Evolutionary conservation across 2,113 vertebrate species (phyloP).

Genomic region (Oriolus oriolus): DNA sequence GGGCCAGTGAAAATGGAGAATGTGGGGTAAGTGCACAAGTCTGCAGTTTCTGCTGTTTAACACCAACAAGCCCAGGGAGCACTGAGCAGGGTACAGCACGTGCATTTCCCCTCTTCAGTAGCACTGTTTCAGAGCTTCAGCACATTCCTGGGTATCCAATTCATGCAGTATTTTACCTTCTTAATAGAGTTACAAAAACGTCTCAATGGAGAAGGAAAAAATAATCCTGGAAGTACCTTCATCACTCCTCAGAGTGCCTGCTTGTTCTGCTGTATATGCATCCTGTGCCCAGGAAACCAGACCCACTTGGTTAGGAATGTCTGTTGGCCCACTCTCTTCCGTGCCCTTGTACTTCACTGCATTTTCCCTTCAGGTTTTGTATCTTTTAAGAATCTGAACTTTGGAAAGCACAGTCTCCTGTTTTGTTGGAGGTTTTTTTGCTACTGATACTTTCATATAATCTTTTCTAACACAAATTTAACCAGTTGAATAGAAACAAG

Average conservation of each 20-base stretch:
- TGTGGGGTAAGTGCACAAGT: background rate
- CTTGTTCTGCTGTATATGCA: background rate
- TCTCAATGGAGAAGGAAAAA: background rate
- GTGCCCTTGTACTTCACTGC: background rate
- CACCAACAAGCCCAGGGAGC: background rate
- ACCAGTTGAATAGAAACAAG: background rate
- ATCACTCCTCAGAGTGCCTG: background rate
- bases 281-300: background rate
- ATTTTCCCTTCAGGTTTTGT: background rate
- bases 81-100: background rate
- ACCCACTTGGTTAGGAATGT: background rate
- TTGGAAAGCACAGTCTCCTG: background rate
- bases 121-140: background rate
- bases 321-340: background rate
- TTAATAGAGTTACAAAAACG: background rate
- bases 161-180: background rate
- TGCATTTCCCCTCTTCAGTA: background rate
- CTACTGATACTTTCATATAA: background rate
- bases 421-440: accelerated
- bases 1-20: background rate
- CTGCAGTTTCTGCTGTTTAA: background rate
- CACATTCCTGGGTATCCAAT: too few species aligned
- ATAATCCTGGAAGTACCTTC: background rate
- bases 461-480: background rate
- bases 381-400: background rate